These are phyloP conservation scores for Myrmecophaga tridactyla DNA, from an alignment of 2,113 vertebrate species.

Conservation along the genomic window DNA sequence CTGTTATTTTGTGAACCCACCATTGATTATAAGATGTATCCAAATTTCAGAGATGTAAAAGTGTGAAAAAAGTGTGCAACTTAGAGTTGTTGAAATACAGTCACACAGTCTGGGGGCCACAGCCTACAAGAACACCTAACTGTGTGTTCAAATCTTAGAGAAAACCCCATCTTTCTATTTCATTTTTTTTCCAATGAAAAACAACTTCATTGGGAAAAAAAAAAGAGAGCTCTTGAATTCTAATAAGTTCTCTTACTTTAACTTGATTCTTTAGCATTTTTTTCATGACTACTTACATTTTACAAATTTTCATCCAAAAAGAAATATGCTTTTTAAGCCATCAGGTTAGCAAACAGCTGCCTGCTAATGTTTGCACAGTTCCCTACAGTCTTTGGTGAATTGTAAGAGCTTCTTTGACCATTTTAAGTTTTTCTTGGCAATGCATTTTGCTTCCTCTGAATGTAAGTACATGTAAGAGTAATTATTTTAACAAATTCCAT, in stretches of 20 bases:
- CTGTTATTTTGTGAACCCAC: rapidly evolving
- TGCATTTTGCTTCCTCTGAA: background rate
- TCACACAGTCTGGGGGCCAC: too few relatives aligned
- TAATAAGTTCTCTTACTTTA: background rate
- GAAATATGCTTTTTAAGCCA: too few relatives aligned
- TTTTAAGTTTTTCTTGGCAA: background rate
- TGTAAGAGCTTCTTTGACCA: background rate
- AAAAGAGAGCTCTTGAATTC: background rate
- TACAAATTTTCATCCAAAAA: background rate
- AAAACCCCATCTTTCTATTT: too few relatives aligned
- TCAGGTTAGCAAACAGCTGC: background rate
- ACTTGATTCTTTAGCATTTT: background rate
- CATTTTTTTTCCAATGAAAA: too few relatives aligned
- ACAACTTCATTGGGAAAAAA: background rate
- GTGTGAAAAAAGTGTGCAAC: background rate
- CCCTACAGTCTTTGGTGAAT: background rate
- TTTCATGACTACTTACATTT: background rate
- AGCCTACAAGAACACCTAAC: background rate
- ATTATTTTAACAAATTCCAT: background rate
- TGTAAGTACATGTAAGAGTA: background rate
- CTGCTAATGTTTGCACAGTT: rapidly evolving
- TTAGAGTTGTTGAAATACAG: background rate
- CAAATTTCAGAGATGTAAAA: background rate
- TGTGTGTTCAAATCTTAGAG: background rate
- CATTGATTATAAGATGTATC: rapidly evolving